A percentile compares a stretch with the other conserved stretches of the same genome.
Conservation (phyloP, 2,888 invertebrate species). For the Tanaodytes sp. region DNA sequence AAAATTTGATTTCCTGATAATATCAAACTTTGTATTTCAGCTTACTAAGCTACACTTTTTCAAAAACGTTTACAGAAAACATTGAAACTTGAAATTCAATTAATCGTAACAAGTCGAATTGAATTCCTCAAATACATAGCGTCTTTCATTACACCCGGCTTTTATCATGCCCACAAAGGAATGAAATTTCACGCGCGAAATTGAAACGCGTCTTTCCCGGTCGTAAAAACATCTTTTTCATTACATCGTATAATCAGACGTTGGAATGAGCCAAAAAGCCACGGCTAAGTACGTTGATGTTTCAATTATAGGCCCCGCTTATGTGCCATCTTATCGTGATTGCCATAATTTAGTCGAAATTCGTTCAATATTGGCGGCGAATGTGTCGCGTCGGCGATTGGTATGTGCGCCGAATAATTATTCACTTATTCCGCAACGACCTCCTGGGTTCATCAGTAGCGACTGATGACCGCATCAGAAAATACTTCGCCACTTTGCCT, state of each 20-base stretch:
- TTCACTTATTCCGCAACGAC: constrained; percentile 51
- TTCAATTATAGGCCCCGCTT: too few relatives aligned
- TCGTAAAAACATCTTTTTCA: constrained; percentile 24
- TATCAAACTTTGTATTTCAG: too few relatives aligned
- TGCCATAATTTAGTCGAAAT: constrained; percentile 22
- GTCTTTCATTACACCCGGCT: constrained; percentile 28
- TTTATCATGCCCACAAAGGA: constrained; percentile 35
- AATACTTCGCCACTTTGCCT: constrained; percentile 47
- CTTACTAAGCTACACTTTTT: too few relatives aligned
- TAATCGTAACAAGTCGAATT: constrained; percentile 38
- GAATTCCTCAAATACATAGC: constrained; percentile 28
- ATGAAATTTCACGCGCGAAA: constrained; percentile 45
- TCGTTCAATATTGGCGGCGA: constrained; percentile 43
- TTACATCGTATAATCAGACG: constrained; percentile 36
- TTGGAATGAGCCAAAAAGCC: constrained; percentile 26
- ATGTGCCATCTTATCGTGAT: constrained; percentile 12
- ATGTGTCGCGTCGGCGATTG: constrained; percentile 48
- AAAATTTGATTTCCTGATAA: too few relatives aligned
- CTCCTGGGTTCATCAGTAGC: constrained; percentile 50
- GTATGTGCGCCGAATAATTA: constrained; percentile 48
- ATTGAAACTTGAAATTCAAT: constrained; percentile 43
- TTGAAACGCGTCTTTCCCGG: constrained; percentile 29
- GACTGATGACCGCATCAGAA: constrained; percentile 44
- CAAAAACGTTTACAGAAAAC: too few relatives aligned
- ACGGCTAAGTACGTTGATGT: constrained; percentile 43